These are phyloP conservation scores for Pseudochromis fuscus DNA, from an alignment of 2,797 vertebrate genomes.

Conservation along the genomic window DNA sequence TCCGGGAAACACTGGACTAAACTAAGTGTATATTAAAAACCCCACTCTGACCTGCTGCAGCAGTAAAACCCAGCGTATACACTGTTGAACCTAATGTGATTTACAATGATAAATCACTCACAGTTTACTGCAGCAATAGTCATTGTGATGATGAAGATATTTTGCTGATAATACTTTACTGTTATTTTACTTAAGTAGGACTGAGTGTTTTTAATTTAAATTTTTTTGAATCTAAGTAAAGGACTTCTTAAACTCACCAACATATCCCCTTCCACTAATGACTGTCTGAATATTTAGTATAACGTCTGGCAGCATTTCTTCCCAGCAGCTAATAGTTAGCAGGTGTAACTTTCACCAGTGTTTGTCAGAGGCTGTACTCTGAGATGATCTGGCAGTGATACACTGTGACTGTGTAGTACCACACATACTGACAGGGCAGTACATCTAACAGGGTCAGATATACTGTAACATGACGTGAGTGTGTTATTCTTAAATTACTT, in stretches of 20 bases:
- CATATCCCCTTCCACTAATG: too few relatives aligned
- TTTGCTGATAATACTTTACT: too few relatives aligned
- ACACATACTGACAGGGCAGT: background rate
- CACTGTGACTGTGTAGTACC: conserved; percentile 12
- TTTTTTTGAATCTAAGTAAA: too few relatives aligned
- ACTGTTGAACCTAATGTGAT: background rate
- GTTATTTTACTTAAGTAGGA: background rate
- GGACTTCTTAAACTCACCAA: too few relatives aligned
- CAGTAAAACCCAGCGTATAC: background rate
- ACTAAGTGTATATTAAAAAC: too few relatives aligned
- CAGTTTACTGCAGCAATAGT: background rate
- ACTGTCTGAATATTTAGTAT: background rate
- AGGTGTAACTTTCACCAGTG: background rate
- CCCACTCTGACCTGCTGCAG: background rate
- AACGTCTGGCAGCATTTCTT: background rate
- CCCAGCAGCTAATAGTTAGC: too few relatives aligned
- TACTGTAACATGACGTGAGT: background rate
- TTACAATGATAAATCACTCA: background rate
- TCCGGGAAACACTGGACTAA: background rate
- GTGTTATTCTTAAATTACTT: background rate
- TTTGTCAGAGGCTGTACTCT: background rate
- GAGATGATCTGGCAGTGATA: conserved; percentile 1
- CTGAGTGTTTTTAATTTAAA: too few relatives aligned
- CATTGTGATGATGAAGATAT: background rate
- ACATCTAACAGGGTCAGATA: too few relatives aligned